Percentiles rank a stretch among this genome's conserved stretches.
Conservation (phyloP, 2,888 invertebrate genomes). For the Ophion ellenae region DNA sequence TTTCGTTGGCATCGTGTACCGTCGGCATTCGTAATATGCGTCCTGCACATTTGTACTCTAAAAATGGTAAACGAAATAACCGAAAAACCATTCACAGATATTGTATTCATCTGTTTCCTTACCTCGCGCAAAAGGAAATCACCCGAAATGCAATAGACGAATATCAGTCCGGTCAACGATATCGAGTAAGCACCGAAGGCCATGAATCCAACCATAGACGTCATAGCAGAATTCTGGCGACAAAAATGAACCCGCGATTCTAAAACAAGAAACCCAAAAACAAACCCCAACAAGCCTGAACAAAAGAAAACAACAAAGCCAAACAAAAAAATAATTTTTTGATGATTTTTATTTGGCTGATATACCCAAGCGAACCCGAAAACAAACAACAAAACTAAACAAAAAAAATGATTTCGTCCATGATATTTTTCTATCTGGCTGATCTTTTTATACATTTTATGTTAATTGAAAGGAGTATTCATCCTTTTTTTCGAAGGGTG, state of each 20-base stretch:
- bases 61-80: background rate
- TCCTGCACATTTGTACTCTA: constrained; percentile 52
- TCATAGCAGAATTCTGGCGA: constrained; percentile 1
- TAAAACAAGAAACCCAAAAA: background rate
- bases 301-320: no score
- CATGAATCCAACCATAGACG: constrained; percentile 6
- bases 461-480: no score
- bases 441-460: no score
- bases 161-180: background rate
- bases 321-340: no score
- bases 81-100: background rate
- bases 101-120: background rate
- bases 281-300: no score
- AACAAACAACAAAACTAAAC: no score
- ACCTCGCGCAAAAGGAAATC: constrained; percentile 37
- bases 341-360: no score
- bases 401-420: no score
- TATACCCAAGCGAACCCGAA: no score
- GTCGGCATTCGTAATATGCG: constrained; percentile 56
- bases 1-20: constrained; percentile 43
- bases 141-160: constrained; percentile 23
- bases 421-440: no score
- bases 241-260: background rate
- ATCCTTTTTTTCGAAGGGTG: no score
- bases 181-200: constrained; percentile 1